Percentiles rank a stretch among this genome's conserved stretches.
phyloP scores from a whole-genome alignment of 2,113 vertebrate species.

The Pachycephala philippinensis region DNA sequence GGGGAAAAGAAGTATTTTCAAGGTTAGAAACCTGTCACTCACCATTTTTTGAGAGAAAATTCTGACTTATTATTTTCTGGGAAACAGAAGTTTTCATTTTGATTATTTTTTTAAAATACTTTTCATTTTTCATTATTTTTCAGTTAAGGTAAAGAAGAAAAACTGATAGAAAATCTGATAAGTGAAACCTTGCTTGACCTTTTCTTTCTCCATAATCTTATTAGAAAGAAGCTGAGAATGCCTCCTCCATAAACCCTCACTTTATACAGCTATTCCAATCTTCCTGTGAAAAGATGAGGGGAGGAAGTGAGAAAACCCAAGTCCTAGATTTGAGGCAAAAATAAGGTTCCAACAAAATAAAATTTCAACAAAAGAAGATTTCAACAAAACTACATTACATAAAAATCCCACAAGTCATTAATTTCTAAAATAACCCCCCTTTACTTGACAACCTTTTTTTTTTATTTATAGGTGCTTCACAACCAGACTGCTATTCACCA shows the following conservation, averaged over 20 bases:
- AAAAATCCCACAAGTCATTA: background rate
- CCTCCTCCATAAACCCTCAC: background rate
- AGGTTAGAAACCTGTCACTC: background rate
- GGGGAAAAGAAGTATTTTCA: background rate
- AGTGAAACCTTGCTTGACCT: conserved; percentile 22
- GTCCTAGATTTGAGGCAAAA: conserved; percentile 40
- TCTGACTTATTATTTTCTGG: background rate
- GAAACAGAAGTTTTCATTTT: background rate
- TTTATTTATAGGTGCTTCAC: background rate
- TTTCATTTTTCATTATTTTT: background rate
- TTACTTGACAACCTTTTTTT: background rate
- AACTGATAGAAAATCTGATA: background rate
- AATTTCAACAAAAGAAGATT: background rate
- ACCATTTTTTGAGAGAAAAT: background rate
- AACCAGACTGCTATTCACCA: background rate
- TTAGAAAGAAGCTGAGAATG: conserved; percentile 7
- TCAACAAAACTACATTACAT: background rate
- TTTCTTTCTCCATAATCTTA: conserved; percentile 1
- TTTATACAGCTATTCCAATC: conserved; percentile 6
- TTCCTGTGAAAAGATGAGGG: background rate
- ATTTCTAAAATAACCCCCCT: background rate
- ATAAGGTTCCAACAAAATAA: background rate
- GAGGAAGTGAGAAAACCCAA: conserved; percentile 33
- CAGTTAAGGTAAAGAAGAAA: background rate
- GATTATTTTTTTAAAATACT: background rate